These are phyloP conservation scores for Romanogobio albipinnatus DNA, from an alignment of 2,113 vertebrate species.

Conservation along the genomic window DNA sequence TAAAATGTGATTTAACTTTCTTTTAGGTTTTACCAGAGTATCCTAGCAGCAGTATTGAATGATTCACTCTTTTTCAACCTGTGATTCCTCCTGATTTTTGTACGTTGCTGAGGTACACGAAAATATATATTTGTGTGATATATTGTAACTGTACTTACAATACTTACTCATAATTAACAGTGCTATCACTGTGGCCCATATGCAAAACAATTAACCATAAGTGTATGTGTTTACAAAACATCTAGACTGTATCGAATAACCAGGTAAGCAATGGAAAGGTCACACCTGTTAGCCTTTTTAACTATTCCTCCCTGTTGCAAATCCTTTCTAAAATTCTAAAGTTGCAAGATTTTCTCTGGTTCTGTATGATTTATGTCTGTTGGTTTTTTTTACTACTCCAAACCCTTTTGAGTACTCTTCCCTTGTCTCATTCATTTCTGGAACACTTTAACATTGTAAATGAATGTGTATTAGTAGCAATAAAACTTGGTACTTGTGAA, in stretches of 20 bases:
- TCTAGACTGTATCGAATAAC: not conserved
- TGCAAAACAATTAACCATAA: conserved; percentile 11
- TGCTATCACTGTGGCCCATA: conserved; percentile 22
- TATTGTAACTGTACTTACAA: conserved; percentile 13
- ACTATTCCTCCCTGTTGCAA: not conserved
- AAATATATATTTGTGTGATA: conserved; percentile 15
- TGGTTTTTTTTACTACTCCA: conserved; percentile 42
- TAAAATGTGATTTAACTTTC: not conserved
- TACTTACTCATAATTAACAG: not conserved
- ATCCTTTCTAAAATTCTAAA: not conserved
- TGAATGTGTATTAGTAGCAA: conserved; percentile 82
- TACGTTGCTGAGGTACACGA: not conserved
- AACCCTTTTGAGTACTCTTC: conserved; percentile 40
- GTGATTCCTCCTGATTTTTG: not conserved
- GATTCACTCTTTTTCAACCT: conserved; percentile 4
- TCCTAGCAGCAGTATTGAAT: not conserved
- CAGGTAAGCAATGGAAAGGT: not conserved
- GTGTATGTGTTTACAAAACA: conserved; percentile 11
- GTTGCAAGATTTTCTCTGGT: not conserved
- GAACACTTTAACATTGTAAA: conserved; percentile 79
- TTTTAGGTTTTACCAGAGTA: not conserved
- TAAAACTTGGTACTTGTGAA: conserved; percentile 89
- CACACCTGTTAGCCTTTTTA: not conserved
- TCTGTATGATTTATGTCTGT: conserved; percentile 23
- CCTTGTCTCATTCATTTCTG: conserved; percentile 5